Evolutionary conservation across 2,797 vertebrate species (phyloP).

Genomic region (Myiotriccus ornatus): DNA sequence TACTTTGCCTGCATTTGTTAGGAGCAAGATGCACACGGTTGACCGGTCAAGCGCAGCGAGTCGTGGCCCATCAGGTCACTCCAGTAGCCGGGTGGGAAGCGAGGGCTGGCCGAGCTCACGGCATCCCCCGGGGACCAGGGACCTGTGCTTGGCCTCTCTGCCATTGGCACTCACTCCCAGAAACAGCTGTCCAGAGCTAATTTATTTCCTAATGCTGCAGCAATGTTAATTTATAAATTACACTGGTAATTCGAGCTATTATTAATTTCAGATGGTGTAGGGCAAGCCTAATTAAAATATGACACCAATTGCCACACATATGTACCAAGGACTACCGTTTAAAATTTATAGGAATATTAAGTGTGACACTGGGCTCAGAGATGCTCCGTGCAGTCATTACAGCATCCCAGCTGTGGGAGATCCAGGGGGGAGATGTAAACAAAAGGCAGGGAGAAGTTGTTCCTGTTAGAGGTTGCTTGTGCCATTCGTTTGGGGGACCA

Average conservation of each 20-base stretch:
- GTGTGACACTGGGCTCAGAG: conserved; percentile 73
- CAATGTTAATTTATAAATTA: conserved; percentile 85
- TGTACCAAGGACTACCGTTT: conserved; percentile 78
- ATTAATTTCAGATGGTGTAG: conserved; percentile 85
- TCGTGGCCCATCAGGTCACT: background rate
- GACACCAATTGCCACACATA: conserved; percentile 82
- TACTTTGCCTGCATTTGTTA: background rate
- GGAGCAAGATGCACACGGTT: background rate
- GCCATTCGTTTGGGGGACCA: background rate
- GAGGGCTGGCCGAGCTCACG: background rate
- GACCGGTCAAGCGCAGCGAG: background rate
- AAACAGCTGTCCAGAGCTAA: conserved; percentile 80
- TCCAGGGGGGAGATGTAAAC: background rate
- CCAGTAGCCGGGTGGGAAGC: background rate
- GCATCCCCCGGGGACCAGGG: background rate
- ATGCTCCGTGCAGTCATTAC: conserved; percentile 68
- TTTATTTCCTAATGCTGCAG: conserved; percentile 78
- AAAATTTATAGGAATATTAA: conserved; percentile 82
- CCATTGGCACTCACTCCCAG: conserved; percentile 57
- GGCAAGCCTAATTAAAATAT: conserved; percentile 84
- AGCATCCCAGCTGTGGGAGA: conserved; percentile 19
- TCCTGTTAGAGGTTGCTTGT: background rate
- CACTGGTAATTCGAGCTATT: conserved; percentile 81
- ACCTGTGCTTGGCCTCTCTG: conserved; percentile 10
- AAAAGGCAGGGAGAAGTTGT: background rate